Percentiles rank a stretch among this genome's conserved stretches.
Conservation (phyloP, 2,888 invertebrate genomes). For the Xestobium rufovillosum region DNA sequence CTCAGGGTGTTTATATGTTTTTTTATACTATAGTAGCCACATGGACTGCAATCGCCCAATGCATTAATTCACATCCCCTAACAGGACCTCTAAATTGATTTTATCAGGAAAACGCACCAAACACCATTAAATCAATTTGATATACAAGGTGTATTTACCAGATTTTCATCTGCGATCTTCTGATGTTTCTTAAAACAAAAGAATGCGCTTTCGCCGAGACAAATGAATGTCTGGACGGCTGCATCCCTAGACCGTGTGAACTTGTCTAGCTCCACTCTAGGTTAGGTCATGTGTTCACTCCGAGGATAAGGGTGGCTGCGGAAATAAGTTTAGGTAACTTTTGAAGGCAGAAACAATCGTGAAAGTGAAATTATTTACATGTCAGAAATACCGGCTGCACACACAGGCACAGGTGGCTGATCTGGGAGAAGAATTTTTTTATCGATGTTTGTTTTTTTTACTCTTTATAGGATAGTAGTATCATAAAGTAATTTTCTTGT, state of each 20-base stretch:
- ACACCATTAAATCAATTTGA: no score
- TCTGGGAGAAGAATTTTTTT: no score
- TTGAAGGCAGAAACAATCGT: not conserved
- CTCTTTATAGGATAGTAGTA: no score
- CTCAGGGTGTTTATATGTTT: constrained; percentile 27
- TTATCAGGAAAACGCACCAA: no score
- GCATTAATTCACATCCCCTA: no score
- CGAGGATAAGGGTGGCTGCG: constrained; percentile 1
- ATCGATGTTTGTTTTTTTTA: no score
- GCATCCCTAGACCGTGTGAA: constrained; percentile 30
- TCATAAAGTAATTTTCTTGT: no score
- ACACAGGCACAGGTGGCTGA: not conserved
- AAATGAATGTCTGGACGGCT: not conserved
- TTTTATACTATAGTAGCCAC: constrained; percentile 23
- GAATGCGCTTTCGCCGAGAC: not conserved
- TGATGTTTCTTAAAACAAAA: constrained; percentile 1
- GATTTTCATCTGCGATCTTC: no score
- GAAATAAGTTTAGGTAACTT: not conserved
- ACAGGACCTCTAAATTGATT: no score
- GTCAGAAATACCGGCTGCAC: no score
- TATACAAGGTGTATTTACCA: no score
- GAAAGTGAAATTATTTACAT: constrained; percentile 2
- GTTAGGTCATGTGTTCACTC: constrained; percentile 3
- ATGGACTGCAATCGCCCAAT: constrained; percentile 22
- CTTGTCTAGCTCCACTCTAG: constrained; percentile 27